Percentiles rank a stretch among this genome's conserved stretches.
These are phyloP conservation scores for Drosophila nannoptera DNA, from an alignment of 1,140 invertebrate species.

Conservation along the genomic window DNA sequence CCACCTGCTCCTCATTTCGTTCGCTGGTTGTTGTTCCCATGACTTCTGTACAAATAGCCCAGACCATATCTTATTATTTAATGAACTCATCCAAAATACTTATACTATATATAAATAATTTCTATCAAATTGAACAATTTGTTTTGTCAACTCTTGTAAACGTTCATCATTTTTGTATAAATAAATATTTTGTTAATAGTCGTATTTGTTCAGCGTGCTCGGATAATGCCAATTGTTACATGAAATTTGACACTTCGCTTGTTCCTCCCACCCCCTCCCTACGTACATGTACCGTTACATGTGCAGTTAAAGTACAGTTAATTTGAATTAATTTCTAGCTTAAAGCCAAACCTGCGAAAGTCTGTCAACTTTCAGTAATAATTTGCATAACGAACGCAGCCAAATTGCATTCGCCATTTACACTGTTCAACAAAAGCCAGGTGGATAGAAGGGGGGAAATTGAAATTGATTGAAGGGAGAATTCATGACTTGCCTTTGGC, in stretches of 20 bases:
- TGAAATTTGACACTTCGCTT: slow-evolving; percentile 68
- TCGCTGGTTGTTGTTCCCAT: slow-evolving; percentile 36
- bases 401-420: slow-evolving; percentile 32
- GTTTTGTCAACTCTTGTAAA: slow-evolving; percentile 20
- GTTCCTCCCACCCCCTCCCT: slow-evolving; percentile 27
- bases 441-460: neutral
- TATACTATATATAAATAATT: neutral
- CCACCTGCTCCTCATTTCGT: slow-evolving; percentile 38
- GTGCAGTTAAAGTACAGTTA: slow-evolving; percentile 2
- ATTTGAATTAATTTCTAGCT: neutral
- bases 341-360: slow-evolving; percentile 25
- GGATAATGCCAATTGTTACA: slow-evolving; percentile 78
- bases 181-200: slow-evolving; percentile 36
- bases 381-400: slow-evolving; percentile 49
- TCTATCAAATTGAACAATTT: neutral
- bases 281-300: slow-evolving; percentile 7
- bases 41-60: slow-evolving; percentile 43
- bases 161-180: slow-evolving; percentile 32
- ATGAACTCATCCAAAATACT: neutral
- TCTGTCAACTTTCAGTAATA: slow-evolving; percentile 69
- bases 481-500: too few species aligned
- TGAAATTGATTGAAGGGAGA: neutral
- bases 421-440: slow-evolving; percentile 21
- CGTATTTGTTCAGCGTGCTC: slow-evolving; percentile 30
- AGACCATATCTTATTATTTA: slow-evolving; percentile 5